Evolutionary conservation across 2,888 invertebrate genomes (phyloP), one percentile per base, ranked within the genome.

Genomic region (Troilus luridus): DNA sequence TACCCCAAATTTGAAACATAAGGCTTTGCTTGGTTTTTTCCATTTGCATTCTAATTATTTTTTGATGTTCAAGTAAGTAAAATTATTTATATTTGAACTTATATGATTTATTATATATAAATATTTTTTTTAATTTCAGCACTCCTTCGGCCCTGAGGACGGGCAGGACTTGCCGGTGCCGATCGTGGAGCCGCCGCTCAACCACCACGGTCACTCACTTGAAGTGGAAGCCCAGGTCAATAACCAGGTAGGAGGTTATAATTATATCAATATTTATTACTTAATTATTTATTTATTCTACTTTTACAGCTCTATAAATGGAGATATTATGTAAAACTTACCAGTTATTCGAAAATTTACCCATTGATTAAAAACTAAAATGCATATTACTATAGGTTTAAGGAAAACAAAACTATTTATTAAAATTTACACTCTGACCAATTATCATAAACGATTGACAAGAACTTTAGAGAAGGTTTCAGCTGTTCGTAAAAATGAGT

Each of bases 181-280:
- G 56, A 21, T 85, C 56, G 85, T 85, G 56, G 85, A 85, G 54
- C 85, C 85, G 14, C 85, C 56, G 12, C 85, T 85, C 56, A 85
- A 85, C 85, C 85, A 85, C 85, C 56, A 56, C n/a, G 85, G 85
- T 5, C 85, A 85, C 58, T 85, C 85, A 0, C 85, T 85, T n/a
- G 85, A 85, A 85, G 85, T 85, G 9, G 85, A 85, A 85, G 85
- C 85, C n/a, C 85, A 85, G n/a, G 85, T 85, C 85, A 85, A 85
- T 7, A 85, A 85, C 56, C 85, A 85, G 85, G 85, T 85, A 85
- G 72, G 72, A 41, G 17, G 1, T 24, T 6, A 67, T 67, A 14
- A 67, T 14, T 67, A 27, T 27, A 72, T 41, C 0, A 27, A 41
- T 41, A 17, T 77, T 7, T 77, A 77, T 77, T 17, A 41, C 0